Base-by-base conservation (phyloP, 2,888 invertebrate genomes). In the Cryptocephalus primarius region DNA sequence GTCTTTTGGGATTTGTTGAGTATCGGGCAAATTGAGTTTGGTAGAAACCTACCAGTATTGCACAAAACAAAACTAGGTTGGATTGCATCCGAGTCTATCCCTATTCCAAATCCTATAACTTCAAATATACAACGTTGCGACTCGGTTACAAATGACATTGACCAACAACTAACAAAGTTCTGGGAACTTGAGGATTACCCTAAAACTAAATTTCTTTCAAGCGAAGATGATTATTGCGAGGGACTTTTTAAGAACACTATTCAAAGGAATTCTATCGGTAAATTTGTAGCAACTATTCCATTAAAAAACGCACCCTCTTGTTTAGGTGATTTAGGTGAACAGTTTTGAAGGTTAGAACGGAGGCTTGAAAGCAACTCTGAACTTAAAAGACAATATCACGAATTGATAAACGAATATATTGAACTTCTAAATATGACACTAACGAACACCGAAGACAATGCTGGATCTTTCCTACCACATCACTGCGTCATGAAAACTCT, bases 401-500 rank as follows among this genome's bases (percentile, higher is more conserved):
- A 36, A 11, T 36, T 36, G 2, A 36, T 36, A 4, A n/a, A 12
- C 3, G 36, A 36, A 36, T 36, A 36, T 12, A 36, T 36, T 4
- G 4, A 32, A 2, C n/a, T 53, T 22, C 45, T 44, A 8, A 51
- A 53, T 39, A 55, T 52, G 52, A 11, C 36, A 36, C 12, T 36
- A 36, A 40, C 51, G 42, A 36, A 33, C 10, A 33, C 44, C 4
- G 31, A 33, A 2, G 39, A 46, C 12, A 11, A 31, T 22, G 14
- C 44, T 11, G 8, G 41, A 2, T 34, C n/a, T 34, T 36, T 40
- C 31, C 11, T 8, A 33, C 58, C 61, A 2, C 60, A 62, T 47
- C 60, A 62, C 46, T 52, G 48, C 9, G 59, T 62, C 4, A 9
- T 53, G 10, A 57, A 55, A 46, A 47, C 32, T n/a, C 44, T 4